These are phyloP conservation scores for Psittacara wagleri DNA, from an alignment of 2,113 vertebrate species.

Conservation along the genomic window DNA sequence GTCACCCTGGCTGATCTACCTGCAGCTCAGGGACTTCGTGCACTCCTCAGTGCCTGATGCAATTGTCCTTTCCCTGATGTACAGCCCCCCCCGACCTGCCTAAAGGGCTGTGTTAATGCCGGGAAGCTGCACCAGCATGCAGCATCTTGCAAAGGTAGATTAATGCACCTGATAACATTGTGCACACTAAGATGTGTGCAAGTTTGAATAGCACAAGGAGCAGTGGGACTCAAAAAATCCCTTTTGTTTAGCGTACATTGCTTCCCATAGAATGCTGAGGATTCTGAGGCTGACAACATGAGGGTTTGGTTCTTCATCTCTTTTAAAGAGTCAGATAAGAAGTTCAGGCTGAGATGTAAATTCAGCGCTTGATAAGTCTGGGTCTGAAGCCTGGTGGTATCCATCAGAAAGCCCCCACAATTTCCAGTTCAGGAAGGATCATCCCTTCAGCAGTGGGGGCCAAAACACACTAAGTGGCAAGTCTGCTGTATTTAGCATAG, in stretches of 20 bases:
- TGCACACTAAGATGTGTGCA: background rate
- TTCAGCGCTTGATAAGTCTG: background rate
- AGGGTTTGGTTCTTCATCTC: background rate
- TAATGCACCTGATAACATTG: fast-evolving
- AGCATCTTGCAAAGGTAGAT: background rate
- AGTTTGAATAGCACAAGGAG: background rate
- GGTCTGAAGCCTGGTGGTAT: background rate
- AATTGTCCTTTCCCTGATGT: background rate
- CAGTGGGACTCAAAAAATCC: background rate
- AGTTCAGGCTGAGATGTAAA: background rate
- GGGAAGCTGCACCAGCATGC: background rate
- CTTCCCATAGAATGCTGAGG: background rate
- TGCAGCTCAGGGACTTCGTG: background rate
- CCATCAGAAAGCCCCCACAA: background rate
- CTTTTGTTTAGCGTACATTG: background rate
- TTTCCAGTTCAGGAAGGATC: background rate
- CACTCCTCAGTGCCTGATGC: background rate
- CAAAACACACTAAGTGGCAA: background rate
- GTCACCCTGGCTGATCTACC: background rate
- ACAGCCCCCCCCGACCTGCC: background rate
- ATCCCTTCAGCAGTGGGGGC: background rate
- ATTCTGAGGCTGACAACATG: background rate
- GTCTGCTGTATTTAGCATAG: background rate
- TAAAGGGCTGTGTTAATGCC: background rate
- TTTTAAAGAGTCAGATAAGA: background rate